Evolutionary conservation across 2,113 vertebrate species (phyloP), one percentile per base, ranked within the genome.

Genomic region (Passer montanus): DNA sequence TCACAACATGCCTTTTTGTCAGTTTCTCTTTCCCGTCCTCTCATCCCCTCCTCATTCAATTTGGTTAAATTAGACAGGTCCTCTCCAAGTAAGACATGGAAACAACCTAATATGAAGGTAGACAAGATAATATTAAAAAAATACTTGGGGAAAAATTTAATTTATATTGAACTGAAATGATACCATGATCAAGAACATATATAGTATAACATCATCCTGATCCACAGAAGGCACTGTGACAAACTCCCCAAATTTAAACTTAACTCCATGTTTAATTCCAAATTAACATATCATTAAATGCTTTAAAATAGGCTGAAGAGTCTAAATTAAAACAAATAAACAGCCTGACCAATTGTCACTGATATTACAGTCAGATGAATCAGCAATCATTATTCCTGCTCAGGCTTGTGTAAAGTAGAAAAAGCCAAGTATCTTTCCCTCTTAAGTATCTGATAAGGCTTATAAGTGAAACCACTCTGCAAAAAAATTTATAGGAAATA

Each of bases 291-390:
- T 18, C 31, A 80, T 79, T 68, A 88, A 89, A 44, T 76, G 30
- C 35, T 78, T 82, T 53, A 66, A 78, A 93, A 89, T 28, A 91
- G 44, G 18, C 21, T 28, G 30, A 53, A 63, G 24, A 80, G 35
- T 52, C 59, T 53, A 76, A 84, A 80, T 74, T 81, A 73, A 94
- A 93, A 88, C 21, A 89, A 73, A 90, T 11, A 85, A 84, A 77
- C 30, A 73, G 13, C 20, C 12, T 4, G 3, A 31, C 4, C 15
- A 60, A 8, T 52, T 0, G 0, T 60, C 62, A 79, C 15, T 41
- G 64, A 43, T 55, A 70, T 26, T 94, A 81, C 37, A 89, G 58
- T 19, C 55, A 58, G 31, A 74, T 50, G 27, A 79, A 78, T 59
- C 56, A 72, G 46, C 50, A 74, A 49, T 74, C 60, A 75, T 41